Evolutionary conservation across 1,140 invertebrate species (phyloP).

Genomic region (Cydia splendana): DNA sequence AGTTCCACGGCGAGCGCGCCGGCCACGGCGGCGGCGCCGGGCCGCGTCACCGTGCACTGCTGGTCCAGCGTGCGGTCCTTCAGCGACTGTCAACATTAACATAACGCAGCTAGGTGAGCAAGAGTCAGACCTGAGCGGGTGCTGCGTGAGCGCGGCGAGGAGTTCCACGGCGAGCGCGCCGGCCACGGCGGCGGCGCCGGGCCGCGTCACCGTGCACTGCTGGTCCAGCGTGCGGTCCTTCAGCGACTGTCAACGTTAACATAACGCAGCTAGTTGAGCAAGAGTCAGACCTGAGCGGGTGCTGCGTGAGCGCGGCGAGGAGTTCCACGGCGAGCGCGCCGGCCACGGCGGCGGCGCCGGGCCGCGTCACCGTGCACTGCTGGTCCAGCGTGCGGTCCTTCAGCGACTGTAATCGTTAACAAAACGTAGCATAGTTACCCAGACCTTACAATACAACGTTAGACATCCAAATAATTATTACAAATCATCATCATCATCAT

Average conservation of each 20-base stretch:
- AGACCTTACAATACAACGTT: background rate
- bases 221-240: slow-evolving; percentile 97
- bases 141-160: slow-evolving; percentile 92
- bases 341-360: slow-evolving; percentile 95
- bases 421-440: background rate
- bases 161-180: slow-evolving; percentile 95
- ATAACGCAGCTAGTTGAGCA: background rate
- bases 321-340: slow-evolving; percentile 95
- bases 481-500: no score
- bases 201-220: slow-evolving; percentile 98
- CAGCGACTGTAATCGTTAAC: slow-evolving; percentile 85
- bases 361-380: slow-evolving; percentile 98
- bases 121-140: slow-evolving; percentile 89
- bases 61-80: no score
- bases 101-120: no score
- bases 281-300: slow-evolving; percentile 89
- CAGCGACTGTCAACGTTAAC: slow-evolving; percentile 85
- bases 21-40: no score
- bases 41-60: no score
- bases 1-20: slow-evolving; percentile 95
- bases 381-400: slow-evolving; percentile 97
- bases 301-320: slow-evolving; percentile 92
- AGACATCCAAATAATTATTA: background rate
- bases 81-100: no score
- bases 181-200: slow-evolving; percentile 95